phyloP scores from a whole-genome alignment of 2,113 vertebrate species.

The Lepisosteus osseus region DNA sequence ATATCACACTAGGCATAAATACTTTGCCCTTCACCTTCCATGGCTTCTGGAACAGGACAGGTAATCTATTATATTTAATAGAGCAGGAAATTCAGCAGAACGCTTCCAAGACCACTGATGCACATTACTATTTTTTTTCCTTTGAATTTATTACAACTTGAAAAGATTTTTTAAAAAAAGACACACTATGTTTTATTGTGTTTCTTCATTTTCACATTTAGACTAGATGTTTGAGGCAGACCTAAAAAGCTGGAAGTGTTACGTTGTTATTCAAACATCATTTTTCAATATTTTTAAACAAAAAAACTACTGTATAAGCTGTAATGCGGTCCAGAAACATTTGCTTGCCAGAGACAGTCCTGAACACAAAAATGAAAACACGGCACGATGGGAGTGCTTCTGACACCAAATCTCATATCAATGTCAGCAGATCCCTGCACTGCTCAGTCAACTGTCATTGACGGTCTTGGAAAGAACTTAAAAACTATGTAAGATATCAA shows the following conservation, averaged over 20 bases:
- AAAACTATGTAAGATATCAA: constrained; percentile 44
- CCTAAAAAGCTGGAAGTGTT: no score
- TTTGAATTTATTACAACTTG: background rate
- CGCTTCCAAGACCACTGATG: background rate
- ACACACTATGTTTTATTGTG: background rate
- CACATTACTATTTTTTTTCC: background rate
- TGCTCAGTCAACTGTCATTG: constrained; percentile 42
- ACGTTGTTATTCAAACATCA: background rate
- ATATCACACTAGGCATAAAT: background rate
- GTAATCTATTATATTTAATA: background rate
- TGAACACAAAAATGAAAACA: constrained; percentile 34
- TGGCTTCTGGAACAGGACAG: background rate
- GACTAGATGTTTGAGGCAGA: no score
- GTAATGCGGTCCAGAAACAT: constrained; percentile 50
- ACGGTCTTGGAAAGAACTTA: constrained; percentile 28
- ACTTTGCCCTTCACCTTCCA: background rate
- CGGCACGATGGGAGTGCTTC: constrained; percentile 29
- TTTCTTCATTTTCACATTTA: background rate
- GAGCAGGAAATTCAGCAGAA: background rate
- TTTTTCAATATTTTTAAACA: background rate
- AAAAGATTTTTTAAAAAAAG: background rate
- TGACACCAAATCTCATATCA: constrained; percentile 50
- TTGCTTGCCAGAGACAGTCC: constrained; percentile 32
- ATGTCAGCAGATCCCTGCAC: constrained; percentile 38
- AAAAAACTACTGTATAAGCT: constrained; percentile 38